phyloP scores from a whole-genome alignment of 2,113 vertebrate species.

The Rattus norvegicus region DNA sequence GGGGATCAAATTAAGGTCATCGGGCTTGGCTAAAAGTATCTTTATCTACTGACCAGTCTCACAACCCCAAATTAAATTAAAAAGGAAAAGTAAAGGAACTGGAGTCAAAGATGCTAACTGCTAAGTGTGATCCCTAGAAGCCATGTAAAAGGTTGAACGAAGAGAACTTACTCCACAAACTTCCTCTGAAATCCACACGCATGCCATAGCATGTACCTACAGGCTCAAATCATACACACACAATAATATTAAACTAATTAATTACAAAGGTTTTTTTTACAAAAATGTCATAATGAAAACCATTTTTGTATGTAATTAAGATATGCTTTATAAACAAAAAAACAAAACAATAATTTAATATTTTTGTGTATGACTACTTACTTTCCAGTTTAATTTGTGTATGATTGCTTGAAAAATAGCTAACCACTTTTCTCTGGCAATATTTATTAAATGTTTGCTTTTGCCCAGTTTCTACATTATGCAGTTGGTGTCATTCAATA shows the following conservation, averaged over 20 bases:
- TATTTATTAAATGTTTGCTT: constrained; percentile 15
- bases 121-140: background rate
- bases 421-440: background rate
- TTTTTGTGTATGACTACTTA: background rate
- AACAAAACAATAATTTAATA: background rate
- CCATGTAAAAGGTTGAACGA: background rate
- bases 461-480: background rate
- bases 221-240: background rate
- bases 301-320: background rate
- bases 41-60: background rate
- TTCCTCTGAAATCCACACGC: background rate
- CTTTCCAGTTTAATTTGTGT: background rate
- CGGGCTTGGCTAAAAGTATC: background rate
- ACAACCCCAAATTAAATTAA: background rate
- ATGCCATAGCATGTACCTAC: background rate
- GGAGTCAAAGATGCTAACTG: background rate
- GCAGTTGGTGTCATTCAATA: background rate
- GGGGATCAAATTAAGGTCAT: background rate
- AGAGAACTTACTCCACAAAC: background rate
- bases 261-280: background rate
- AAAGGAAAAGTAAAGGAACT: background rate
- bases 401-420: background rate
- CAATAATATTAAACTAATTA: background rate
- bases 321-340: background rate
- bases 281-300: background rate